phyloP scores from a whole-genome alignment of 2,888 invertebrate genomes.

The Masnerella sp. region DNA sequence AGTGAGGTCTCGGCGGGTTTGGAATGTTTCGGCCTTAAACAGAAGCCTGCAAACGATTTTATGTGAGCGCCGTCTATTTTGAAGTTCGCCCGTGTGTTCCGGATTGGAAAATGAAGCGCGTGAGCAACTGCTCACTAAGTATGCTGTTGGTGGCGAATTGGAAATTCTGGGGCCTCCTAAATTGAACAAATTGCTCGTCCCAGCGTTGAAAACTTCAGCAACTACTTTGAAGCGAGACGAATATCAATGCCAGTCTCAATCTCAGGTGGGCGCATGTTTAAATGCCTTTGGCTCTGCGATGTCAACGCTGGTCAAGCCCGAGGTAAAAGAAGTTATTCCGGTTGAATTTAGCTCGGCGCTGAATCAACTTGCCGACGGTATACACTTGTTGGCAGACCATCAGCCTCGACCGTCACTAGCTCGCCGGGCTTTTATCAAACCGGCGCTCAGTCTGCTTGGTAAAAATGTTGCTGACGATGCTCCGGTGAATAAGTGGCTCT shows the following conservation, averaged over 20 bases:
- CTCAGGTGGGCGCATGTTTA: conserved; percentile 9
- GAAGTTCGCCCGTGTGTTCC: not conserved
- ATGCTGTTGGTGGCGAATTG: not conserved
- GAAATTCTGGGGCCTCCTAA: conserved; percentile 16
- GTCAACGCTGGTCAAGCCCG: conserved; percentile 13
- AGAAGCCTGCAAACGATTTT: conserved; percentile 9
- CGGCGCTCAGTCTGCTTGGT: conserved; percentile 16
- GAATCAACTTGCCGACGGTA: conserved; percentile 14
- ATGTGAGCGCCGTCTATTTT: conserved; percentile 10
- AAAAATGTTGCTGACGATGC: conserved; percentile 8
- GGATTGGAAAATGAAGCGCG: not conserved
- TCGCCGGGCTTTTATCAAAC: conserved; percentile 24
- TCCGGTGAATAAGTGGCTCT: conserved; percentile 19
- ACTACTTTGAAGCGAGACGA: conserved; percentile 18
- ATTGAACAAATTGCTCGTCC: conserved; percentile 11
- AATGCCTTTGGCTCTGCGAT: conserved; percentile 20
- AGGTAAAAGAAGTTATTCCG: not conserved
- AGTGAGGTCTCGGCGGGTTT: not conserved
- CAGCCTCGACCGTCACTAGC: conserved; percentile 15
- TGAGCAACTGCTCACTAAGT: not conserved
- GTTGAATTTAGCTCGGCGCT: not conserved
- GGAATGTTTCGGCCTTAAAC: conserved; percentile 8
- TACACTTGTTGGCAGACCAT: conserved; percentile 4
- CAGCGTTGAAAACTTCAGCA: conserved; percentile 2
- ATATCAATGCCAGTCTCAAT: conserved; percentile 10